Percentiles rank a stretch among this genome's conserved stretches.
phyloP scores from a whole-genome alignment of 2,113 vertebrate species.

The Trogon melanurus region DNA sequence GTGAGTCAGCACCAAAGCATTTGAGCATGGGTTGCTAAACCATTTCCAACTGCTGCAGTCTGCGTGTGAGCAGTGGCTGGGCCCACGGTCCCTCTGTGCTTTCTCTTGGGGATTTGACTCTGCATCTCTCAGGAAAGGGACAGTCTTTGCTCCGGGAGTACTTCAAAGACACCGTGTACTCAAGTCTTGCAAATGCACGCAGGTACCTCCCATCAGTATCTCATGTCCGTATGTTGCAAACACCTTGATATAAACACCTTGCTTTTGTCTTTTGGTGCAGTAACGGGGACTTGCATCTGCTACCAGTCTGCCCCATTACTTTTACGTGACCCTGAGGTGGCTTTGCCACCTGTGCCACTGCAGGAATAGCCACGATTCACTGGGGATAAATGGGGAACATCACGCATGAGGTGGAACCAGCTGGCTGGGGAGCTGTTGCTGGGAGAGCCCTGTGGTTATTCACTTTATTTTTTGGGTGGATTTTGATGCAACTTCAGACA shows the following conservation, averaged over 20 bases:
- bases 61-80: not conserved
- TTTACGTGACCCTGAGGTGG: not conserved
- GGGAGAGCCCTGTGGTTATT: not conserved
- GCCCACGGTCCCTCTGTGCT: accelerated
- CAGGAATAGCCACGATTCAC: not conserved
- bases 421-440: not conserved
- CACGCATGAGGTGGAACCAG: not conserved
- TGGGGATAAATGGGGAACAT: not conserved
- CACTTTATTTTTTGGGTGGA: not conserved
- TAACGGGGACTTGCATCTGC: not conserved
- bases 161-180: not conserved
- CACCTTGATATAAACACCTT: not conserved
- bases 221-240: accelerated
- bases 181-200: not conserved
- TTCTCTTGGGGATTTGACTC: not conserved
- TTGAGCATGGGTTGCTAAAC: accelerated
- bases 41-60: not conserved
- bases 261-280: not conserved
- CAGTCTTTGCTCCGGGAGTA: not conserved
- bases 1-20: not conserved
- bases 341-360: not conserved
- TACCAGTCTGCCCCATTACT: not conserved
- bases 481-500: not conserved
- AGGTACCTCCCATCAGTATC: not conserved
- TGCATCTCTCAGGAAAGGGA: not conserved